Conservation (phyloP, 1,140 invertebrate genomes). For the Scylla paramamosain region DNA sequence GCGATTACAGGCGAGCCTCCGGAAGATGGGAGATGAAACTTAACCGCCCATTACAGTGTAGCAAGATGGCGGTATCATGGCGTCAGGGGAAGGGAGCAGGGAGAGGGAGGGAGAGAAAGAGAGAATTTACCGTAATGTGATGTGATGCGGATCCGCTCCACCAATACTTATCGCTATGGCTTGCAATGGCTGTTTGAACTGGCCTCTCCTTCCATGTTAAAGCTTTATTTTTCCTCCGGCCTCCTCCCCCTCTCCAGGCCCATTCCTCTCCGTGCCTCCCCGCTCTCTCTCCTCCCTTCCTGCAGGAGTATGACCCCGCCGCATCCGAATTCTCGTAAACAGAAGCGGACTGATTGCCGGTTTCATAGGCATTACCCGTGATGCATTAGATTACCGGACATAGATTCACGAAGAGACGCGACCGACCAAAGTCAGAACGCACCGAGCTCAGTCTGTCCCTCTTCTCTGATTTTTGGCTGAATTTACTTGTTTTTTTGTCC, state of each 20-base stretch:
- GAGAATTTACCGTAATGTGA: background rate
- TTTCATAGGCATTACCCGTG: slow-evolving; percentile 36
- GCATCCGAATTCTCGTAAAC: background rate
- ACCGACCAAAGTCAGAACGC: background rate
- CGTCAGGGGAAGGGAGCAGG: background rate
- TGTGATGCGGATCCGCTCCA: background rate
- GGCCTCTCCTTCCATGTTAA: slow-evolving; percentile 41
- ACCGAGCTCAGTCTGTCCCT: background rate
- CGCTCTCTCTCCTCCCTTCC: slow-evolving; percentile 2
- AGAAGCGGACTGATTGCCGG: slow-evolving; percentile 29
- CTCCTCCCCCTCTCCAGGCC: background rate
- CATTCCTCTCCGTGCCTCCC: background rate
- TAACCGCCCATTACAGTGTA: background rate
- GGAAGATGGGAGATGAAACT: slow-evolving; percentile 2
- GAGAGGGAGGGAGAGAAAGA: slow-evolving; percentile 35
- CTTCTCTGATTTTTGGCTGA: background rate
- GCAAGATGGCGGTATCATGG: slow-evolving; percentile 9
- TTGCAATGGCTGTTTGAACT: slow-evolving; percentile 42
- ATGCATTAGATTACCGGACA: slow-evolving; percentile 17
- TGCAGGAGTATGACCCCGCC: background rate
- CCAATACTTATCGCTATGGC: slow-evolving; percentile 32
- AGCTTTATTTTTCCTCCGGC: background rate
- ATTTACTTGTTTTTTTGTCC: background rate
- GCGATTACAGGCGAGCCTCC: background rate
- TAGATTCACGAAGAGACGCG: slow-evolving; percentile 6